phyloP scores from a whole-genome alignment of 1,140 invertebrate species.

The Drosophila tristis region DNA sequence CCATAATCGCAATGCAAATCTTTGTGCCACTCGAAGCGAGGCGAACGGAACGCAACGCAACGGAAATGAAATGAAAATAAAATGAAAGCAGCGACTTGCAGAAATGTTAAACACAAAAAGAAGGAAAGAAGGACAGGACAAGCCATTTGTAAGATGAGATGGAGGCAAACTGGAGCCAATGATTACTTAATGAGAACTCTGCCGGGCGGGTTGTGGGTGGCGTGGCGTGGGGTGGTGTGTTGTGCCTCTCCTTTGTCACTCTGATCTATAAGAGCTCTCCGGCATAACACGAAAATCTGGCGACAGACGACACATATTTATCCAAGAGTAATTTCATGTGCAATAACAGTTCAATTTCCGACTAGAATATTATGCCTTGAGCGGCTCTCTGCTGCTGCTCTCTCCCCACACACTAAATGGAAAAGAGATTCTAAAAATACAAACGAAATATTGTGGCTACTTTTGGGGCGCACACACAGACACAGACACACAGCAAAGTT shows the following conservation, averaged over 20 bases:
- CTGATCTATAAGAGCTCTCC: too few relatives aligned
- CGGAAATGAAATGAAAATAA: conserved; percentile 36
- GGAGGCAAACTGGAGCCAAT: background rate
- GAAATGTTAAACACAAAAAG: background rate
- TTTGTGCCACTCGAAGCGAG: conserved; percentile 28
- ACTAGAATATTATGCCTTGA: conserved; percentile 30
- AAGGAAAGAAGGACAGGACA: too few relatives aligned
- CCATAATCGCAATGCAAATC: conserved; percentile 51
- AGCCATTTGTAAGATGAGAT: conserved; percentile 1
- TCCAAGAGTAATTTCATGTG: too few relatives aligned
- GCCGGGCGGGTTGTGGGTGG: too few relatives aligned
- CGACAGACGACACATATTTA: too few relatives aligned
- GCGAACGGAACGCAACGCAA: background rate
- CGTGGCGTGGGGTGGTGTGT: too few relatives aligned
- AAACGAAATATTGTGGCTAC: conserved; percentile 52
- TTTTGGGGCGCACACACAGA: conserved; percentile 35
- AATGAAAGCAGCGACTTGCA: background rate
- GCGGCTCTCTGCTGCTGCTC: background rate
- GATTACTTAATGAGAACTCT: conserved; percentile 8
- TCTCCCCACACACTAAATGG: background rate
- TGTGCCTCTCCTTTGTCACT: too few relatives aligned
- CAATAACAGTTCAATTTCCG: conserved; percentile 28
- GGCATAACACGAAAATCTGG: too few relatives aligned
- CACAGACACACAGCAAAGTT: background rate
- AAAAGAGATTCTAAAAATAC: conserved; percentile 15